Evolutionary conservation across 2,113 vertebrate species (phyloP).

Genomic region (Corvus cornix): DNA sequence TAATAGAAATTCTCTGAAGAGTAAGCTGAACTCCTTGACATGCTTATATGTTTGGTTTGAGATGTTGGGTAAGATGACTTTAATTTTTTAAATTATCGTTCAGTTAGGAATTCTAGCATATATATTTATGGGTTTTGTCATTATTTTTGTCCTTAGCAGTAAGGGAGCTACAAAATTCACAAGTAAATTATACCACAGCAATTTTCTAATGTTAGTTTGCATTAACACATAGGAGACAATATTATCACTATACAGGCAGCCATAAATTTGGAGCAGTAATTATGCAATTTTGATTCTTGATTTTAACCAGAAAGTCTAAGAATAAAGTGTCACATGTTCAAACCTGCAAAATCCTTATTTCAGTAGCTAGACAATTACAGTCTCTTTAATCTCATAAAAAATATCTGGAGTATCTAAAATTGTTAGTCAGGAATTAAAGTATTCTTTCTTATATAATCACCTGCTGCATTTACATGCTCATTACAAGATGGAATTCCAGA

Average conservation of each 20-base stretch:
- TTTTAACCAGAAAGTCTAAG: not conserved
- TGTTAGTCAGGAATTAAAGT: not conserved
- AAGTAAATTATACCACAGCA: not conserved
- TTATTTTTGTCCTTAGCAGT: not conserved
- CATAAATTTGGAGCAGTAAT: constrained; percentile 33
- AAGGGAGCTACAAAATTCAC: not conserved
- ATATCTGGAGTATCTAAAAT: not conserved
- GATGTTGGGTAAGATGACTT: not conserved
- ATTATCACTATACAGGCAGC: constrained; percentile 3
- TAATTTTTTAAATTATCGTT: not conserved
- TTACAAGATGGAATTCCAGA: not conserved
- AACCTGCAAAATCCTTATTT: not conserved
- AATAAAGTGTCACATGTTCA: not conserved
- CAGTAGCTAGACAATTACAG: not conserved
- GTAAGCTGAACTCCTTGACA: not conserved
- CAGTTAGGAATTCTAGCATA: not conserved
- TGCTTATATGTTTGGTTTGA: not conserved
- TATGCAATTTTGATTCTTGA: constrained; percentile 33
- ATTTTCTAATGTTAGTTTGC: not conserved
- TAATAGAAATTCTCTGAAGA: not conserved
- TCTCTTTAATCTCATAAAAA: not conserved
- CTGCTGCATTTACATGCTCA: not conserved
- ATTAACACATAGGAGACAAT: not conserved
- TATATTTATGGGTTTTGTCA: not conserved
- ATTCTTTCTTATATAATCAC: not conserved